These are phyloP conservation scores for Porites australiensis DNA, from an alignment of 64 coral and sea anemone species.

Conservation along the genomic window DNA sequence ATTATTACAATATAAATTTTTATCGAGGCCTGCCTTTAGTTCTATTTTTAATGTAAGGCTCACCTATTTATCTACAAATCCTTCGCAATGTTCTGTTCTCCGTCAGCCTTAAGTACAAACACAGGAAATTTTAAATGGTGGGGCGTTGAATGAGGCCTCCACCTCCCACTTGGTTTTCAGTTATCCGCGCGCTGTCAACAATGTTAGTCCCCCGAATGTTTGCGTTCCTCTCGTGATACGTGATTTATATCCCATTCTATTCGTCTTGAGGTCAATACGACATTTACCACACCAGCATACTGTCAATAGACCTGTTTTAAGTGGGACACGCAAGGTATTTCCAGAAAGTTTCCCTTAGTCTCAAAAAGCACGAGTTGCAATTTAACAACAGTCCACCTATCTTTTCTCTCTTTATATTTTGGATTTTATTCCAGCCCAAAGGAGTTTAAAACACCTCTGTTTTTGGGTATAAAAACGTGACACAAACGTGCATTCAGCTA, in stretches of 20 bases:
- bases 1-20: background rate
- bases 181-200: constrained; percentile 1
- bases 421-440: constrained; percentile 11
- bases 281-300: constrained; percentile 35
- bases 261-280: constrained; percentile 41
- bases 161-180: background rate
- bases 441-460: background rate
- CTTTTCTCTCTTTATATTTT: background rate
- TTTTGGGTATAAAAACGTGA: constrained; percentile 11
- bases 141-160: background rate
- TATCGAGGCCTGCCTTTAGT: background rate
- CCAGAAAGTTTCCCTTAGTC: background rate
- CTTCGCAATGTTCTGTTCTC: background rate
- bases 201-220: background rate
- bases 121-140: constrained; percentile 3
- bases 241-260: constrained; percentile 41
- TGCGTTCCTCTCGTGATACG: constrained; percentile 32
- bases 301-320: constrained; percentile 23
- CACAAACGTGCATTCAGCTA: constrained; percentile 11
- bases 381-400: background rate
- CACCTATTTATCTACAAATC: background rate
- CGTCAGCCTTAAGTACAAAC: background rate
- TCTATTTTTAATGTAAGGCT: background rate
- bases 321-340: constrained; percentile 43
- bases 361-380: background rate